Percentiles rank a stretch among this genome's conserved stretches.
Evolutionary conservation across 30 jellyfish, hydroid and myxozoan species (phyloP).

Genomic region (Hydractinia echinata): DNA sequence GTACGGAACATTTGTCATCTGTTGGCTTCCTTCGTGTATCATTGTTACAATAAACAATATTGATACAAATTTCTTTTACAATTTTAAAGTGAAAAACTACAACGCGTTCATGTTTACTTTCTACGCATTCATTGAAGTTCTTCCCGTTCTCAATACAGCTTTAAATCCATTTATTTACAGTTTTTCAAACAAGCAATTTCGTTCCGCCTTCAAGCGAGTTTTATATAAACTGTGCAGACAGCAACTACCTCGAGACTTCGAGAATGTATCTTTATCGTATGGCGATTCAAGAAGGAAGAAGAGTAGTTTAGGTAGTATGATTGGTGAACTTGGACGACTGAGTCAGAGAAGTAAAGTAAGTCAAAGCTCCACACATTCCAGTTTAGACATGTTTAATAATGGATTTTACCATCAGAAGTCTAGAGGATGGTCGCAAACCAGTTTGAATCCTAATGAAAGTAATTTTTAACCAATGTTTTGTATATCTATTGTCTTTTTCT

Average conservation of each 20-base stretch:
- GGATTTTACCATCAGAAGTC: neutral
- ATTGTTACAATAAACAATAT: slow-evolving; percentile 26
- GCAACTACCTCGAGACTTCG: neutral
- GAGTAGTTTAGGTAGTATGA: neutral
- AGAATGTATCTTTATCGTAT: neutral
- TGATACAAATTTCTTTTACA: slow-evolving; percentile 39
- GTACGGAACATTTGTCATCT: slow-evolving; percentile 72
- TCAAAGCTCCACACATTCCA: neutral
- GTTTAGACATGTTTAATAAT: neutral
- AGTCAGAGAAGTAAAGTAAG: neutral
- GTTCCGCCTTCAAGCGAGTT: slow-evolving; percentile 70
- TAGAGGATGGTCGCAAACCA: slow-evolving; percentile 15
- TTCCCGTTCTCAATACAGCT: slow-evolving; percentile 73
- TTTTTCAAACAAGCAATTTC: slow-evolving; percentile 70
- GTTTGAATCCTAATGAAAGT: neutral
- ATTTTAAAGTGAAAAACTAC: slow-evolving; percentile 15
- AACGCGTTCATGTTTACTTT: slow-evolving; percentile 36
- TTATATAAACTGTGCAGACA: neutral
- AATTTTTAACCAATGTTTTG: too few species aligned
- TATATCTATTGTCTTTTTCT: too few species aligned
- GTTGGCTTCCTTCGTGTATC: slow-evolving; percentile 92
- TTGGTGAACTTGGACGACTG: neutral
- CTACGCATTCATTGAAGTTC: slow-evolving; percentile 58
- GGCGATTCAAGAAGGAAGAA: slow-evolving; percentile 7
- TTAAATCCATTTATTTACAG: slow-evolving; percentile 87